Conservation (phyloP, 2,113 vertebrate species). For the Fukomys damarensis region DNA sequence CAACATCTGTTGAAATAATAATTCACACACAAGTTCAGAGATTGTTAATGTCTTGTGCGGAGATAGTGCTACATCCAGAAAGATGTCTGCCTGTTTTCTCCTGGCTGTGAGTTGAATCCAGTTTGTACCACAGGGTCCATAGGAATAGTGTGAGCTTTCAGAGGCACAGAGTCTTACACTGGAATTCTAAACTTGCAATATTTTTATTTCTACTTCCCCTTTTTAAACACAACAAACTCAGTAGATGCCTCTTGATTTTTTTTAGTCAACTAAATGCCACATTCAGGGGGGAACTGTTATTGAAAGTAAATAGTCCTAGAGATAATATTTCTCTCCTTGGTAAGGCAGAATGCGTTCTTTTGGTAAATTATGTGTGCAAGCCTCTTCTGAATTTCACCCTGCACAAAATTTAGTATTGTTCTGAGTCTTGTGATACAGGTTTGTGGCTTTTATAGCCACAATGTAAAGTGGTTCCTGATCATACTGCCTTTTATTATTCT, state of each 20-base stretch:
- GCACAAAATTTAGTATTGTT: neutral
- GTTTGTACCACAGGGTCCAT: neutral
- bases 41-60: neutral
- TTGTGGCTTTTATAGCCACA: no score
- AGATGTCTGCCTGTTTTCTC: neutral
- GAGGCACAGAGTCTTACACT: neutral
- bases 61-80: neutral
- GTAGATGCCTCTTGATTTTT: neutral
- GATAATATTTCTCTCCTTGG: neutral
- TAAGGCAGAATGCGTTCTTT: neutral
- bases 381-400: neutral
- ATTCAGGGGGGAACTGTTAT: neutral
- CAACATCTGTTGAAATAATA: constrained; percentile 5
- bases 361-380: neutral
- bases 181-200: neutral
- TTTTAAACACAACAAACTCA: neutral
- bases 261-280: neutral
- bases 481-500: neutral
- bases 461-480: neutral
- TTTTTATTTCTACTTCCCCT: neutral
- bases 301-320: neutral
- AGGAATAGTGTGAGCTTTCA: neutral
- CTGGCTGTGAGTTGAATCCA: neutral
- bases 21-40: neutral
- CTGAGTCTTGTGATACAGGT: neutral